Conservation (phyloP, 2,113 vertebrate genomes). For the Nothoprocta perdicaria region DNA sequence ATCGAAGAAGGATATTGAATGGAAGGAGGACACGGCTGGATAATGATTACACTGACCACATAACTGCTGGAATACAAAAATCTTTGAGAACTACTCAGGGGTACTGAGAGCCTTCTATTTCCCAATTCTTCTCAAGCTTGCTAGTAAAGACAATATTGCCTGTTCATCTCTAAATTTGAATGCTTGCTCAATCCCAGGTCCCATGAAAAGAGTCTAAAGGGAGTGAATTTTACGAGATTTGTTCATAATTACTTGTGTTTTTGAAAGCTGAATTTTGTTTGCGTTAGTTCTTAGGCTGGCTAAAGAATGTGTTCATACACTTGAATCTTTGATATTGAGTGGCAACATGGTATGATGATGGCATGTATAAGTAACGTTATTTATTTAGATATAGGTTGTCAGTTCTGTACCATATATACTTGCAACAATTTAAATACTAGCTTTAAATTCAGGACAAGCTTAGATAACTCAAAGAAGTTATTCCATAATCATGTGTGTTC, state of each 20-base stretch:
- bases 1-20: neutral
- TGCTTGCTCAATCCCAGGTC: neutral
- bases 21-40: neutral
- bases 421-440: neutral
- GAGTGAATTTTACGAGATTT: neutral
- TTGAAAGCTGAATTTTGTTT: conserved; percentile 15
- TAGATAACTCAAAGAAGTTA: neutral
- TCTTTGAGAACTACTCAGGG: neutral
- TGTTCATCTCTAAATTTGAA: neutral
- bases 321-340: neutral
- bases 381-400: neutral
- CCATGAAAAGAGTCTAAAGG: neutral
- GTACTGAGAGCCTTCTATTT: neutral
- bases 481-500: neutral
- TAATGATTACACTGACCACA: neutral
- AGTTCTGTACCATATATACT: neutral
- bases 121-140: neutral
- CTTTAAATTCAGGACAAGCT: neutral
- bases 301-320: neutral
- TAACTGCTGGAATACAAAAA: neutral
- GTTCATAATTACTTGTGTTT: neutral
- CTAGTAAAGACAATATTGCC: neutral
- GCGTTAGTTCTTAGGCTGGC: neutral
- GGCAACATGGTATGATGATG: neutral
- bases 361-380: neutral